Base-by-base conservation (phyloP, 2,888 invertebrate species). In the Nyleta sp. region DNA sequence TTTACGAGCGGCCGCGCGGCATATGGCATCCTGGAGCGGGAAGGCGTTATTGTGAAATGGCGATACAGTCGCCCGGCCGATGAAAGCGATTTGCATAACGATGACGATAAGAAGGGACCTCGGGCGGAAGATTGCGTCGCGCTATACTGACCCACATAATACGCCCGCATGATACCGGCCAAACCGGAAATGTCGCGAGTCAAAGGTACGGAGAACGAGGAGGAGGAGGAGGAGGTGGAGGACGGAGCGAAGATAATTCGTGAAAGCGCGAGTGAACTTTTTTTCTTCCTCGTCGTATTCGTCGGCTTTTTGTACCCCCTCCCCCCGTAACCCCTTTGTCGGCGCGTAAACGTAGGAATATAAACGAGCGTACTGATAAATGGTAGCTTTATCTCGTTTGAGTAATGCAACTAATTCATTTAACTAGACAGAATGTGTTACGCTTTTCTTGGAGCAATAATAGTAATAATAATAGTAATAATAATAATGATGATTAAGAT, bases 181-280 rank as follows among this genome's bases (percentile, higher is more conserved):
- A 57, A 73, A 64, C 76, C 70, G 80, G 73, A 80, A 80, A 71
- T 55, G 40, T 22, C 40, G 38, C 65, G 64, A 62, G 59, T 40
- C 71, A 44, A 74, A 71, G 44, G 74, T 48, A 67, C 48, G 33
- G 52, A 42, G 40, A 60, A 28, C 55, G 44, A 22, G 38, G 20
- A 22, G 46, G 22, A 62, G 22, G 24, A n/a, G 15, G 18, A 60
- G 33, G 18, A 18, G 40, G 15, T 44, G 18, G 24, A n/a, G 15
- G 18, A 60, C 50, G 33, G n/a, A 35, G 6, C 42, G 10, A 46
- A 50, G 72, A 74, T 77, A 77, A 80, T 77, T 77, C 80, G 70
- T 77, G 77, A 80, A 80, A 80, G 77, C 74, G 77, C 79, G 79
- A 80, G 79, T 76, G 75, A 79, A 75, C 55, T 59, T 72, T 75